Base-by-base conservation (phyloP, 2,888 invertebrate species). In the Argyresthia albistria region DNA sequence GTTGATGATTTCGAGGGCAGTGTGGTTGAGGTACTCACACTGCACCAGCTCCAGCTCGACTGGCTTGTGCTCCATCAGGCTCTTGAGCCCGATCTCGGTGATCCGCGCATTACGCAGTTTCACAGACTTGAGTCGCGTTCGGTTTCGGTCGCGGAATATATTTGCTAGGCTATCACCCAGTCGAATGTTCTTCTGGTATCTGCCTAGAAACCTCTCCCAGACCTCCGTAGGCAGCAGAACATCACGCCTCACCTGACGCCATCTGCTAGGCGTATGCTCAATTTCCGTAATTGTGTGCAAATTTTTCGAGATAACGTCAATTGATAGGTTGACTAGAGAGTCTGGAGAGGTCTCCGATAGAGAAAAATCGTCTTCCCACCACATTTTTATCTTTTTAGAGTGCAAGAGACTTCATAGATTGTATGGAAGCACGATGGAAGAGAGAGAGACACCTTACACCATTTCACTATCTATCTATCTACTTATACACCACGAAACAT, bases 21-120 rank as follows among this genome's bases (percentile, higher is more conserved):
- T 73, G 45, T 89, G 83, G 0, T 92, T 91, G 46, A 96, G 78
- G 58, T 90, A 89, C 57, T 90, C 88, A 71, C 95, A 95, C 63
- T 94, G 92, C 54, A 91, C 90, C 58, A 97, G 84, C 60, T 95
- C 93, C 49, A 97, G 78, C 58, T 93, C 93, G 11, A 89, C 80
- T 43, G 95, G 89, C 58, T 92, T 91, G 75, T 97, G 97, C 50
- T 89, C 89, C 73, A 94, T 81, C 12, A 97, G 78, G 51, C 90
- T 90, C 59, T 90, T 88, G 50, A 97, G 78, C 54, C 94, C 93
- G 56, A 89, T 82, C 69, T 94, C 93, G 9, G 92, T 92, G 46
- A 97, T 90, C 43, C 89, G 88, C 25, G 93, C 91, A 67, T 93
- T 92, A 51, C 92, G 88, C 59, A 97, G 81, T 65, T 89, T 90